Evolutionary conservation across 2,113 vertebrate genomes (phyloP), one percentile per base, ranked within the genome.

Genomic region (Empidonax alnorum): DNA sequence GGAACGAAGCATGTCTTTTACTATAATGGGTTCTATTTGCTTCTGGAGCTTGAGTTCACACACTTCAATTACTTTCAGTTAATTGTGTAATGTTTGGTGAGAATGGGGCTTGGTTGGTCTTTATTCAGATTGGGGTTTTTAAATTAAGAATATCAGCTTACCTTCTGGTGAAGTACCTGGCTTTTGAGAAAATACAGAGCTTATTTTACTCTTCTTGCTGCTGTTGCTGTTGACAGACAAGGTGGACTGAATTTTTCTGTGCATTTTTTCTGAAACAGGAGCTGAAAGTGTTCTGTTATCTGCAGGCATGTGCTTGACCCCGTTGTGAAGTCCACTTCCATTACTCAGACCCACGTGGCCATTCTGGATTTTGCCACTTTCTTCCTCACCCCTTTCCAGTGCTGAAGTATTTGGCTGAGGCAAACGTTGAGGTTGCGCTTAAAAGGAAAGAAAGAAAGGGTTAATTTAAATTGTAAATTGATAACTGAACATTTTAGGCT

Each of bases 211-310:
- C 96, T 98, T 99, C 94, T 98, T 98, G 98, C 98, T 99, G 98
- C 97, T 97, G 95, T 98, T 98, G 33, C 98, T 99, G 98, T 98
- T 99, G 86, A 99, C 99, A 3, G 99, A 99, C 97, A 99, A 96
- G 96, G 99, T 99, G 93, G 99, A 99, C 92, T 98, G 98, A 83
- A 99, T 97, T 96, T 99, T 99, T 89, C 97, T 98, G 94, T 99
- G 99, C 98, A 99, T 97, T 96, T 99, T 99, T 96, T 99, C 98
- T 21, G 99, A 99, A 95, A 99, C 99, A 3, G 98, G 98, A 74
- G 98, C 97, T 0, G 98, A 98, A 85, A 98, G 97, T 93, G 97
- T 99, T 97, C 93, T 98, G 84, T 95, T 98, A 75, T 99, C 98
- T 47, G 97, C 81, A 75, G 96, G 94, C 4, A 67, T 23, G 3